Percentiles rank a stretch among this genome's conserved stretches.
phyloP scores from a whole-genome alignment of 2,113 vertebrate genomes.

The Hemiscyllium ocellatum region DNA sequence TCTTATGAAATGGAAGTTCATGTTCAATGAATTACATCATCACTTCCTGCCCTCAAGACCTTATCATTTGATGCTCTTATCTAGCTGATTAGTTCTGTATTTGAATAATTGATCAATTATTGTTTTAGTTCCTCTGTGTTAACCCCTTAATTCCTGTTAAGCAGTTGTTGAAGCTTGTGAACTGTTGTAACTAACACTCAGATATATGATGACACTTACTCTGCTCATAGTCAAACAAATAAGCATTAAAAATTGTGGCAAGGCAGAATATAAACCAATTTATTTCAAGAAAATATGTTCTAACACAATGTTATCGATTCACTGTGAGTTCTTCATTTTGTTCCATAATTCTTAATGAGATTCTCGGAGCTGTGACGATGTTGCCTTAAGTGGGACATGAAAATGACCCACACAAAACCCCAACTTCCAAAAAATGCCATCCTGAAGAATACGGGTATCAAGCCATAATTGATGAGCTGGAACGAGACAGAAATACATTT shows the following conservation, averaged over 20 bases:
- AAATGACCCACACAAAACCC: constrained; percentile 81
- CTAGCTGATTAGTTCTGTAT: neutral
- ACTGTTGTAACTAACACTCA: neutral
- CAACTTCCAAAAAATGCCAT: constrained; percentile 81
- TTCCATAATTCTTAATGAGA: constrained; percentile 50
- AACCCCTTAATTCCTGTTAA: neutral
- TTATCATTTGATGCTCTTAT: too few relatives aligned
- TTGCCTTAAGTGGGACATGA: constrained; percentile 81
- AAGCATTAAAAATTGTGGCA: neutral
- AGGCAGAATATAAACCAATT: neutral
- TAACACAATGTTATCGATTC: neutral
- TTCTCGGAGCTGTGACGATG: constrained; percentile 66
- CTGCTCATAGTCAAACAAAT: neutral
- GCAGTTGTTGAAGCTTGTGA: neutral
- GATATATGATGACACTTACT: neutral
- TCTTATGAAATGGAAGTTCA: too few relatives aligned
- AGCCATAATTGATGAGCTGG: constrained; percentile 79
- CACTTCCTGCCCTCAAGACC: neutral
- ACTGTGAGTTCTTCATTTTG: neutral
- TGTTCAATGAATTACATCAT: too few relatives aligned
- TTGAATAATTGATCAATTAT: neutral
- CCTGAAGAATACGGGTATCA: constrained; percentile 72
- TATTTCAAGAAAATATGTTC: neutral
- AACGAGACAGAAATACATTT: constrained; percentile 22
- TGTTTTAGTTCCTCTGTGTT: neutral